Evolutionary conservation across 2,888 invertebrate genomes (phyloP).

Genomic region (Amiota minor): DNA sequence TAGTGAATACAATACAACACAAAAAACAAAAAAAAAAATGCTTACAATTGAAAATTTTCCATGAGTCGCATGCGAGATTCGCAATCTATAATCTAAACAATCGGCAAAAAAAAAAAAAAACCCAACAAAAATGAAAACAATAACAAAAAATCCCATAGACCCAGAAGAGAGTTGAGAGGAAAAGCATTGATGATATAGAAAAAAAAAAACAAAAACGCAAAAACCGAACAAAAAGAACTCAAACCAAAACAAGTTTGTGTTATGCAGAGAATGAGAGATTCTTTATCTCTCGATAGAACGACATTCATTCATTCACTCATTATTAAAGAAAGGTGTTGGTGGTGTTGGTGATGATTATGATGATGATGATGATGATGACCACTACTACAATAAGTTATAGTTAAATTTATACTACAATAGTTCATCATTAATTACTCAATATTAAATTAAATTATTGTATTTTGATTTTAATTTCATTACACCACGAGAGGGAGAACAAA

Average conservation of each 20-base stretch:
- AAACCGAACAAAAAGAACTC: constrained; percentile 32
- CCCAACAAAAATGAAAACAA: constrained; percentile 30
- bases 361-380: background rate
- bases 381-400: too few species aligned
- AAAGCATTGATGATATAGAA: constrained; percentile 28
- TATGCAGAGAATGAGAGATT: background rate
- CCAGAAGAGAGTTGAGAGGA: constrained; percentile 41
- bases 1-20: too few species aligned
- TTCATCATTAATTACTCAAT: too few species aligned
- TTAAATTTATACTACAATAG: too few species aligned
- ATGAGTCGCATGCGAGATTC: constrained; percentile 55
- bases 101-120: constrained; percentile 46
- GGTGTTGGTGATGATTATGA: background rate
- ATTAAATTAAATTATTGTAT: too few species aligned
- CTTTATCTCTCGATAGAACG: too few species aligned
- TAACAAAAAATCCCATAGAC: constrained; percentile 44
- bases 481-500: too few species aligned
- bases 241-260: constrained; percentile 8
- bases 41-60: constrained; percentile 61
- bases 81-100: constrained; percentile 46
- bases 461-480: too few species aligned
- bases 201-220: too few species aligned
- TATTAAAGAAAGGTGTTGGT: too few species aligned
- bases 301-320: too few species aligned
- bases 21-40: background rate